A percentile compares a stretch with the other conserved stretches of the same genome.
These are phyloP conservation scores for Orthosia incerta DNA, from an alignment of 2,888 invertebrate species.

Conservation along the genomic window DNA sequence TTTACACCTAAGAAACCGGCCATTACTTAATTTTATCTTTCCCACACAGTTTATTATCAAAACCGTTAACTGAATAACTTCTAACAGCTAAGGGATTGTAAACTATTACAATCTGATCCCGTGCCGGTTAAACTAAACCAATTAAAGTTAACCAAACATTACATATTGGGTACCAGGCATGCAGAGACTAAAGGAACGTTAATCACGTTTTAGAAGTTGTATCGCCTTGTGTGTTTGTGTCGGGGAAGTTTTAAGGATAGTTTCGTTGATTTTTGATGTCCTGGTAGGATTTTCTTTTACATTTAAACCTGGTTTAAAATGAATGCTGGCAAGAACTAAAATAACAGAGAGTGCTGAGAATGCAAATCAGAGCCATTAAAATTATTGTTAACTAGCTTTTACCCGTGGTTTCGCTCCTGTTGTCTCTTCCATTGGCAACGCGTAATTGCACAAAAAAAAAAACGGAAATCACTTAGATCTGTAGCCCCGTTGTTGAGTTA, in stretches of 20 bases:
- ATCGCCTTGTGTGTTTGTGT: conserved; percentile 14
- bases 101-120: conserved; percentile 64
- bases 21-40: conserved; percentile 41
- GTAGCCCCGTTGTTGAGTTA: not conserved
- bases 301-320: too few species aligned
- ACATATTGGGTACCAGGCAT: conserved; percentile 64
- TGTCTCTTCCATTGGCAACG: not conserved
- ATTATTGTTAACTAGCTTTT: not conserved
- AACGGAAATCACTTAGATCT: not conserved
- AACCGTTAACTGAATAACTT: conserved; percentile 62
- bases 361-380: too few species aligned
- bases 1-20: conserved; percentile 9
- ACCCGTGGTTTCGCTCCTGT: not conserved
- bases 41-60: conserved; percentile 51
- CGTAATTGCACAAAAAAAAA: too few species aligned
- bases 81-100: conserved; percentile 59
- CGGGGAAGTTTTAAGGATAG: conserved; percentile 7
- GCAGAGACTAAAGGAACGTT: conserved; percentile 51
- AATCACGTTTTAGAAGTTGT: conserved; percentile 50
- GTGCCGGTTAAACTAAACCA: conserved; percentile 71
- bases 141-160: conserved; percentile 74
- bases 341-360: too few species aligned
- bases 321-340: too few species aligned
- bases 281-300: not conserved
- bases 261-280: conserved; percentile 10